Conservation (phyloP, 1,140 invertebrate species). For the Adoxophyes honmai region DNA sequence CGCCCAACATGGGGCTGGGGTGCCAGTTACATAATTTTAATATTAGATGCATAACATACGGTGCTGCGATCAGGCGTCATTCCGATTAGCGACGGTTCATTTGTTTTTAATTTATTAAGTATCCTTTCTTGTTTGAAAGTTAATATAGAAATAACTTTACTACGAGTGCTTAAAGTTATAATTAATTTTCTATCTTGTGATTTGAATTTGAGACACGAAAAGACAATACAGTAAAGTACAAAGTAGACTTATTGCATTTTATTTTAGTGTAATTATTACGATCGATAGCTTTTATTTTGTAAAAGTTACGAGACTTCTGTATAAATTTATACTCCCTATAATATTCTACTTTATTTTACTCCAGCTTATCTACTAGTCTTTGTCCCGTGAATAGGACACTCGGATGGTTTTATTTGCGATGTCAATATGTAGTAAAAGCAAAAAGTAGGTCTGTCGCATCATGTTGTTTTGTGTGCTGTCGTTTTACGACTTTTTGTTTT, state of each 20-base stretch:
- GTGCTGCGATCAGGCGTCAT: slow-evolving; percentile 3
- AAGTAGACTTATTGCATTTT: too few relatives aligned
- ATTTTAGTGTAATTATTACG: too few relatives aligned
- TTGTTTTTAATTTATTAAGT: slow-evolving; percentile 8
- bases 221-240: too few relatives aligned
- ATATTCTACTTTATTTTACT: too few relatives aligned
- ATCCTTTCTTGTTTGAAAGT: not conserved
- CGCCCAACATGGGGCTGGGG: slow-evolving; percentile 38
- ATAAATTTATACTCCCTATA: too few relatives aligned
- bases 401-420: slow-evolving; percentile 3
- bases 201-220: too few relatives aligned
- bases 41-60: slow-evolving; percentile 56
- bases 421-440: slow-evolving; percentile 15
- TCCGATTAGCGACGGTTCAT: slow-evolving; percentile 4
- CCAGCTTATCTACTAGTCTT: not conserved
- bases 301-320: too few relatives aligned
- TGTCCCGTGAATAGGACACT: not conserved
- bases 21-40: slow-evolving; percentile 60
- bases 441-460: slow-evolving; percentile 14
- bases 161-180: too few relatives aligned
- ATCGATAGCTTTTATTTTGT: too few relatives aligned
- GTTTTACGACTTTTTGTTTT: slow-evolving; percentile 5
- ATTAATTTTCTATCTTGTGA: too few relatives aligned
- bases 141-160: too few relatives aligned
- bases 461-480: slow-evolving; percentile 10